Percentiles rank a stretch among this genome's conserved stretches.
Evolutionary conservation across 2,888 invertebrate species (phyloP).

Genomic region (Drosophila anomalipes): DNA sequence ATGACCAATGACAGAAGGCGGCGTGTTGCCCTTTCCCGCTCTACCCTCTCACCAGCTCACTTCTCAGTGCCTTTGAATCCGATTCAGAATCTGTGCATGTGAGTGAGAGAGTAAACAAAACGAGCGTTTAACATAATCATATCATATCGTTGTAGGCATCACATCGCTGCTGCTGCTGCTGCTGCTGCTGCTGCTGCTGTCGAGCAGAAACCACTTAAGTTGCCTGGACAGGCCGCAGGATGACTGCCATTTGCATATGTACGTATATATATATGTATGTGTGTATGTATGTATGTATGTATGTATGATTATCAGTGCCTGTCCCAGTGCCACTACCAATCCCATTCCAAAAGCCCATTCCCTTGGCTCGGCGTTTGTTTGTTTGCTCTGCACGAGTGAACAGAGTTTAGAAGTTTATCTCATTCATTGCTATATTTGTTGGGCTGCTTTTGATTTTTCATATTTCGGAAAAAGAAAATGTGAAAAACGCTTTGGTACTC

Average conservation of each 20-base stretch:
- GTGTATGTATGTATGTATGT: not conserved
- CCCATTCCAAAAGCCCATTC: slow-evolving; percentile 7
- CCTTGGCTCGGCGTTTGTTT: slow-evolving; percentile 38
- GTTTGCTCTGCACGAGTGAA: slow-evolving; percentile 65
- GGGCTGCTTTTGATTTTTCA: slow-evolving; percentile 60
- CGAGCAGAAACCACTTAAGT: slow-evolving; percentile 78
- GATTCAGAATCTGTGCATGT: slow-evolving; percentile 35
- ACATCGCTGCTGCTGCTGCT: slow-evolving; percentile 62
- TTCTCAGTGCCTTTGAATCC: slow-evolving; percentile 24
- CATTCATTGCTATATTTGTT: slow-evolving; percentile 78
- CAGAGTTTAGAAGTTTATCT: slow-evolving; percentile 75
- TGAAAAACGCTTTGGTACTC: slow-evolving; percentile 33
- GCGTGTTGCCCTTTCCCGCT: slow-evolving; percentile 43
- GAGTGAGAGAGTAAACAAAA: slow-evolving; percentile 72
- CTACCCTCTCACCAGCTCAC: slow-evolving; percentile 9
- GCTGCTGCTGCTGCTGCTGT: slow-evolving; percentile 30
- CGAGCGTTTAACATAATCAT: slow-evolving; percentile 82
- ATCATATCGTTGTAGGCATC: slow-evolving; percentile 79
- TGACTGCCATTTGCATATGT: slow-evolving; percentile 80
- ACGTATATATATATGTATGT: slow-evolving; percentile 4
- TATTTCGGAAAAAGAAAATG: slow-evolving; percentile 23
- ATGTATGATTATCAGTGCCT: slow-evolving; percentile 4
- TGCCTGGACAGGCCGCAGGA: slow-evolving; percentile 65
- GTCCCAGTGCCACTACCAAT: slow-evolving; percentile 16
- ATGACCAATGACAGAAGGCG: slow-evolving; percentile 72